These are phyloP conservation scores for Abrostola triplasia DNA, from an alignment of 2,888 invertebrate genomes.

Conservation along the genomic window DNA sequence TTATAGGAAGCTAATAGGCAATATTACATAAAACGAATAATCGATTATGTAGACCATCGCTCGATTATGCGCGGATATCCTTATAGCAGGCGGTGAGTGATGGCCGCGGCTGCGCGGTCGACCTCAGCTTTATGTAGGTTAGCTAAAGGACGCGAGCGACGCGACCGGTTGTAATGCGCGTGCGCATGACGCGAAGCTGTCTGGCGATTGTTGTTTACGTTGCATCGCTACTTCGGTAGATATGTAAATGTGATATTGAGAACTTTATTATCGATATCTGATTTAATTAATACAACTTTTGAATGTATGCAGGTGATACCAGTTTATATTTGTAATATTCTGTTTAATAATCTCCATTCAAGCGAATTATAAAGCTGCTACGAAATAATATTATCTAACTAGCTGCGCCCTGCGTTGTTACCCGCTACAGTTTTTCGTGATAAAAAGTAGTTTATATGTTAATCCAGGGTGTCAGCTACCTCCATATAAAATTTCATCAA, in stretches of 20 bases:
- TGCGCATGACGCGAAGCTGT: conserved; percentile 31
- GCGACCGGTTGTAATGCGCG: conserved; percentile 46
- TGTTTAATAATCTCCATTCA: no score
- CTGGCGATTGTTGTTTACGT: conserved; percentile 34
- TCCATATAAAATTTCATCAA: no score
- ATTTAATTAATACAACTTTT: neutral
- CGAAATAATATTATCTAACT: no score
- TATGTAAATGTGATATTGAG: conserved; percentile 22
- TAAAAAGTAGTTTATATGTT: no score
- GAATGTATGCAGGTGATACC: no score
- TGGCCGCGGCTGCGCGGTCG: conserved; percentile 48
- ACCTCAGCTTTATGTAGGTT: conserved; percentile 64
- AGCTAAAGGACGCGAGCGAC: conserved; percentile 65
- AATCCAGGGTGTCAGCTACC: no score
- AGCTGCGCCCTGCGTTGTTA: no score
- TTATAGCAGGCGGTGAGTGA: conserved; percentile 31
- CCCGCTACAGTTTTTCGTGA: no score
- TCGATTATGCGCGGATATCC: conserved; percentile 34
- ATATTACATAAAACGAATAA: neutral
- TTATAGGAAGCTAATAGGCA: neutral
- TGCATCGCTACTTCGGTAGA: conserved; percentile 1
- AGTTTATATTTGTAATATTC: no score
- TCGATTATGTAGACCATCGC: conserved; percentile 6
- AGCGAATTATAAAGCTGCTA: no score
- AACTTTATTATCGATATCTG: conserved; percentile 16